A percentile compares a stretch with the other conserved stretches of the same genome.
Evolutionary conservation across 2,113 vertebrate genomes (phyloP).

Genomic region (Cebus imitator): DNA sequence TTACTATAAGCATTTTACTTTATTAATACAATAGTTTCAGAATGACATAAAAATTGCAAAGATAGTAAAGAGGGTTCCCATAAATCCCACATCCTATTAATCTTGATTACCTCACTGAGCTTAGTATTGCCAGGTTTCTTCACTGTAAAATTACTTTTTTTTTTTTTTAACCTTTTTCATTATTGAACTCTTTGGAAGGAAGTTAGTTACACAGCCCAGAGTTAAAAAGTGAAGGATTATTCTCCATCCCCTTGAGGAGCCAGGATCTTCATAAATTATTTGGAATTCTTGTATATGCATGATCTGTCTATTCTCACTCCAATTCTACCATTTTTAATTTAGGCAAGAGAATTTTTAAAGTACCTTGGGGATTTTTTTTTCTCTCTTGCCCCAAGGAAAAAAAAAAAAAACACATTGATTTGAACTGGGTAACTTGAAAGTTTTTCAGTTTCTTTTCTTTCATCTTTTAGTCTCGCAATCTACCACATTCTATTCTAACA

Average conservation of each 20-base stretch:
- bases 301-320: background rate
- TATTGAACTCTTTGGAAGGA: background rate
- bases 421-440: background rate
- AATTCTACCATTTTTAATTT: background rate
- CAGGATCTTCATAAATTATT: background rate
- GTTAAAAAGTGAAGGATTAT: background rate
- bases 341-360: slow-evolving; percentile 4
- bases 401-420: background rate
- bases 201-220: background rate
- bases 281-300: background rate
- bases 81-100: too few relatives aligned
- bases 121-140: background rate
- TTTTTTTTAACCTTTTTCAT: background rate
- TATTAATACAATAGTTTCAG: background rate
- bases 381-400: background rate
- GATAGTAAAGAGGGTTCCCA: background rate
- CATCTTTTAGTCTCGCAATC: background rate
- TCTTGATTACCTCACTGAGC: background rate
- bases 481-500: background rate
- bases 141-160: background rate
- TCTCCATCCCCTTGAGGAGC: background rate
- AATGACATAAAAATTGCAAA: background rate
- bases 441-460: background rate
- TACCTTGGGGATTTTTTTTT: background rate
- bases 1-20: background rate